Percentiles rank a stretch among this genome's conserved stretches.
Evolutionary conservation across 2,888 invertebrate species (phyloP).

Genomic region (Agrotis segetum): DNA sequence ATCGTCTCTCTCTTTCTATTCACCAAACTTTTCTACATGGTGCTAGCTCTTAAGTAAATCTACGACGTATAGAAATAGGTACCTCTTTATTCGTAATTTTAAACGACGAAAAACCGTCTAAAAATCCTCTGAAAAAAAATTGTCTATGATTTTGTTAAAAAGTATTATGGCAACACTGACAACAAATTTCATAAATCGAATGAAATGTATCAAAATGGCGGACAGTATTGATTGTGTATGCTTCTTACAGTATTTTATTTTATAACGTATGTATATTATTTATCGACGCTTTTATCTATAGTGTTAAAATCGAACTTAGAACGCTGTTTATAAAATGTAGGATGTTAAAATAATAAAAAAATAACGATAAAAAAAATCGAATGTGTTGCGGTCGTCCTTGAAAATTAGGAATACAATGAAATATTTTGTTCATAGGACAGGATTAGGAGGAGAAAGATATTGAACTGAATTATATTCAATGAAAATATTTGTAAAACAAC

Average conservation of each 20-base stretch:
- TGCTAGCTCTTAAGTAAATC: conserved; percentile 1
- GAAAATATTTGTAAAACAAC: not conserved
- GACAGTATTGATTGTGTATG: conserved; percentile 64
- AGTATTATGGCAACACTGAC: conserved; percentile 49
- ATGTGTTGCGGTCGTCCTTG: conserved; percentile 55
- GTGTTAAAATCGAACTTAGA: conserved; percentile 69
- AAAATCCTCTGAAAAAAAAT: conserved; percentile 10
- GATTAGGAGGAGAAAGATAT: too few relatives aligned
- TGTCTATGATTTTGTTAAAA: conserved; percentile 25
- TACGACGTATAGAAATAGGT: not conserved
- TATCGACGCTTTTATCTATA: conserved; percentile 72
- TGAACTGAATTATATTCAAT: not conserved
- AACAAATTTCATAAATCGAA: conserved; percentile 46
- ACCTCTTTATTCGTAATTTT: conserved; percentile 9
- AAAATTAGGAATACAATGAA: conserved; percentile 30
- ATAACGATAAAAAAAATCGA: conserved; percentile 54
- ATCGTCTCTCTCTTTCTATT: conserved; percentile 19
- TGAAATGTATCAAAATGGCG: conserved; percentile 36
- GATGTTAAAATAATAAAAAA: conserved; percentile 65
- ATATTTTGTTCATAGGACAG: conserved; percentile 35
- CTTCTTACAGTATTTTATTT: conserved; percentile 74
- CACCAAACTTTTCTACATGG: conserved; percentile 1
- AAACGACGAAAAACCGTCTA: not conserved
- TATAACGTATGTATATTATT: conserved; percentile 66
- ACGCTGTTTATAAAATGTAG: conserved; percentile 71